Conservation (phyloP, 2,888 invertebrate genomes). For the Parnassius glacialis region DNA sequence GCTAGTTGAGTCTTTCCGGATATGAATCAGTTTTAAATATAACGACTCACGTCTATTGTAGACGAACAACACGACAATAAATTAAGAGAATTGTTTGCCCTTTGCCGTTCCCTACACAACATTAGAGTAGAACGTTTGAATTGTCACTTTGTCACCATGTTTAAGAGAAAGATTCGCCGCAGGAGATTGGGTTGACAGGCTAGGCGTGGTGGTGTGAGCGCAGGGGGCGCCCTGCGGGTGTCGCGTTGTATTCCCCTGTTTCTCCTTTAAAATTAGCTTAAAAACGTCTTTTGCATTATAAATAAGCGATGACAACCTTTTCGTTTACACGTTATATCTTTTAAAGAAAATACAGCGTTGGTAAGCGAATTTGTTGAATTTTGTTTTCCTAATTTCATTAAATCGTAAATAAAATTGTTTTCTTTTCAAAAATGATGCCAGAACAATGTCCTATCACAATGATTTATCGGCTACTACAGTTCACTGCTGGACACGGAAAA, state of each 20-base stretch:
- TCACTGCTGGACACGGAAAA: too few species aligned
- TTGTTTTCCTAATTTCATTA: too few species aligned
- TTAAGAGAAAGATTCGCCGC: conserved; percentile 48
- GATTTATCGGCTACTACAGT: too few species aligned
- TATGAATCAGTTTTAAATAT: conserved; percentile 68
- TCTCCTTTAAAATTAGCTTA: conserved; percentile 34
- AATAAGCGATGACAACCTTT: conserved; percentile 35
- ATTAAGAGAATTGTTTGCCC: conserved; percentile 66
- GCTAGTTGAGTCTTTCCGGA: conserved; percentile 49
- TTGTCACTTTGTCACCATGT: conserved; percentile 72
- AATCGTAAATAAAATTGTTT: too few species aligned
- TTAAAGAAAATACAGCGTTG: conserved; percentile 1
- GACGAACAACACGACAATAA: conserved; percentile 67
- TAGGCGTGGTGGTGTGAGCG: conserved; percentile 41
- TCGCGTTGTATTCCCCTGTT: conserved; percentile 30
- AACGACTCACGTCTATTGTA: conserved; percentile 58
- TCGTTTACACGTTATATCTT: conserved; percentile 16
- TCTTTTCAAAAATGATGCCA: too few species aligned
- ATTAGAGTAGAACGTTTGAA: conserved; percentile 75
- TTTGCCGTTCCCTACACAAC: conserved; percentile 72
- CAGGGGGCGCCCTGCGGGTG: conserved; percentile 44
- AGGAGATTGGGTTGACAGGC: conserved; percentile 48
- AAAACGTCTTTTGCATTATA: conserved; percentile 31
- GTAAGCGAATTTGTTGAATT: too few species aligned
- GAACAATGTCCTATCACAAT: too few species aligned